phyloP scores from a whole-genome alignment of 2,113 vertebrate species.

The Etheostoma spectabile region DNA sequence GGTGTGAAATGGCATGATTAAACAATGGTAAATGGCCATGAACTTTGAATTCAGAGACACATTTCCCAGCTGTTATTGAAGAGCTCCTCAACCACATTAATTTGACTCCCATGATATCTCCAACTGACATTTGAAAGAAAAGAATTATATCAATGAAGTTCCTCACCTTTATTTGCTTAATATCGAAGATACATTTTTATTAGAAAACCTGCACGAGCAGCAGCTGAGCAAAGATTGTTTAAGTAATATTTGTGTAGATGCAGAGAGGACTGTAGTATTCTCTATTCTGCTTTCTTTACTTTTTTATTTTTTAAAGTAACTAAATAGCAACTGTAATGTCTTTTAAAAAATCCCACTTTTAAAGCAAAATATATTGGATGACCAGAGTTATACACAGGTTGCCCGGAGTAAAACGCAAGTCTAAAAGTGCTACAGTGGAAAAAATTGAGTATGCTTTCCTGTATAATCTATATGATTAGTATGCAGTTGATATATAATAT shows the following conservation, averaged over 20 bases:
- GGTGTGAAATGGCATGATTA: conserved; percentile 76
- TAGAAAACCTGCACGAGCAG: conserved; percentile 57
- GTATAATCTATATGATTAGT: neutral
- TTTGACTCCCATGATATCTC: conserved; percentile 75
- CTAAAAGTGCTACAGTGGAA: neutral
- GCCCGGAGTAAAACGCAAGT: neutral
- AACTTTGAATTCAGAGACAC: conserved; percentile 81
- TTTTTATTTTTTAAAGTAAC: too few species aligned
- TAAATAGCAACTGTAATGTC: neutral
- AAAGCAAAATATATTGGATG: neutral
- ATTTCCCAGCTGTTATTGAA: conserved; percentile 81
- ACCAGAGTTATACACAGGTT: neutral
- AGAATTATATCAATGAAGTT: conserved; percentile 82
- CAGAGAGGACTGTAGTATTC: conserved; percentile 32
- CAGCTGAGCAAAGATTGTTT: conserved; percentile 72
- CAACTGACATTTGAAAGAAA: conserved; percentile 84
- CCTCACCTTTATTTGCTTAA: conserved; percentile 77
- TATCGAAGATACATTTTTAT: conserved; percentile 80
- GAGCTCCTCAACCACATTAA: conserved; percentile 72
- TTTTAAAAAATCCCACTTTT: neutral
- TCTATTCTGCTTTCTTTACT: conserved; percentile 45
- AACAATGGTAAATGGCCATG: conserved; percentile 81
- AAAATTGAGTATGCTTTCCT: neutral
- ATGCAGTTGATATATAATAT: neutral
- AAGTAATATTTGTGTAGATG: conserved; percentile 67